Evolutionary conservation across 2,113 vertebrate species (phyloP).

Genomic region (Ondatra zibethicus): DNA sequence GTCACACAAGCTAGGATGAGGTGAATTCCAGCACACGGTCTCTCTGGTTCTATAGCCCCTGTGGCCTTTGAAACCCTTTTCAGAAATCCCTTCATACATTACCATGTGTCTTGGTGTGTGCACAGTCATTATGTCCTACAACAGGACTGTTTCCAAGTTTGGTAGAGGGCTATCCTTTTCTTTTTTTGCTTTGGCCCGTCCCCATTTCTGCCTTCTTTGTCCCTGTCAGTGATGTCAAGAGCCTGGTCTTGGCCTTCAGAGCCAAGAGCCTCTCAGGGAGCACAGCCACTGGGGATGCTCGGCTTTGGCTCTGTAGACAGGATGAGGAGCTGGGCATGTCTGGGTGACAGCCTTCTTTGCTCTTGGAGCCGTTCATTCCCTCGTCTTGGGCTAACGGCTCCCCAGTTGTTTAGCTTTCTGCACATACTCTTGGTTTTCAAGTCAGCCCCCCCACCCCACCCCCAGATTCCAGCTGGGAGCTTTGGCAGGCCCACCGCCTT

Average conservation of each 20-base stretch:
- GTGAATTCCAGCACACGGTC: background rate
- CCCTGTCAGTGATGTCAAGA: background rate
- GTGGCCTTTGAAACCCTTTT: background rate
- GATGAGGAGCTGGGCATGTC: background rate
- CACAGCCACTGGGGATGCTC: background rate
- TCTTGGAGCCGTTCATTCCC: background rate
- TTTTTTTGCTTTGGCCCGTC: background rate
- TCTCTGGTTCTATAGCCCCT: background rate
- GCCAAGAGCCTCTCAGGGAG: background rate
- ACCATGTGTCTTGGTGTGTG: background rate
- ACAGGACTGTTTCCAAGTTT: background rate
- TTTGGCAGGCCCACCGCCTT: background rate
- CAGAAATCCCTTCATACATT: background rate
- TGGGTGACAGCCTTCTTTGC: slow-evolving; percentile 6
- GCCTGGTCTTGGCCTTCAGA: background rate
- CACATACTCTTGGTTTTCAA: background rate
- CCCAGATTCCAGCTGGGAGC: background rate
- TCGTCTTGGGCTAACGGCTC: background rate
- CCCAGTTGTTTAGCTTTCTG: background rate
- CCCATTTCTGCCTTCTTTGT: background rate
- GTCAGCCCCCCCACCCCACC: background rate
- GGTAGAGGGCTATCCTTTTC: background rate
- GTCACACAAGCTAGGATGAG: background rate
- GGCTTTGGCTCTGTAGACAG: background rate
- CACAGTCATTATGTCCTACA: background rate